Evolutionary conservation across 2,113 vertebrate genomes (phyloP), one percentile per base, ranked within the genome.

Genomic region (Terrapene triunguis): DNA sequence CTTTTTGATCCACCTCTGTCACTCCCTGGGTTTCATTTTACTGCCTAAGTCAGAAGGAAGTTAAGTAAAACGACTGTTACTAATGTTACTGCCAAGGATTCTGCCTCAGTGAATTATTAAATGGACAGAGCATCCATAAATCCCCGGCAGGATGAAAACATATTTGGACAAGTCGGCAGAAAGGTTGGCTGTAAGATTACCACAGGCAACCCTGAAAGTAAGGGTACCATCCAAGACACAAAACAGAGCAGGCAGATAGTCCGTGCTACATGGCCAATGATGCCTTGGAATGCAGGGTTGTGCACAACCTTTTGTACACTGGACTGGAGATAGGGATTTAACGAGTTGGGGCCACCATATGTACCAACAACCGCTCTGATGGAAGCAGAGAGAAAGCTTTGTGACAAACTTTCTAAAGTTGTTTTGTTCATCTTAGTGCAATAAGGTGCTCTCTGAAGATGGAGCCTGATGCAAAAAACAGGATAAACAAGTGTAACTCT

Each of bases 131-230:
- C 50, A 89, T 42, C 42, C 32, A 11, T 74, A 51, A n/a, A 83
- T 94, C 93, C 89, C 87, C 92, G 81, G 89, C 44, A 57, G 57
- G 55, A 80, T 65, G 42, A 94, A 84, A 95, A 91, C 42, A 65
- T 78, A 72, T 51, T 92, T 88, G 85, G 69, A 83, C 79, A 93
- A 84, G 42, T 79, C 80, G 87, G 42, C 62, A 88, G 85, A 57
- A 94, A 91, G 5, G 35, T 72, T 89, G 47, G 53, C 59, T 84
- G 90, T 76, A 59, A 84, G 78, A 87, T 65, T 88, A 84, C 55
- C 85, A 48, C 1, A 1, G 47, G 74, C 87, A 90, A 0, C 22
- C 54, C 57, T 4, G 1, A n/a, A 84, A 89, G 85, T 84, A 54
- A 84, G 47, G 48, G 6, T 44, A 21, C 69, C 89, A 62, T 2